Evolutionary conservation across 2,888 invertebrate genomes (phyloP).

Genomic region (Andricus quercusramuli): DNA sequence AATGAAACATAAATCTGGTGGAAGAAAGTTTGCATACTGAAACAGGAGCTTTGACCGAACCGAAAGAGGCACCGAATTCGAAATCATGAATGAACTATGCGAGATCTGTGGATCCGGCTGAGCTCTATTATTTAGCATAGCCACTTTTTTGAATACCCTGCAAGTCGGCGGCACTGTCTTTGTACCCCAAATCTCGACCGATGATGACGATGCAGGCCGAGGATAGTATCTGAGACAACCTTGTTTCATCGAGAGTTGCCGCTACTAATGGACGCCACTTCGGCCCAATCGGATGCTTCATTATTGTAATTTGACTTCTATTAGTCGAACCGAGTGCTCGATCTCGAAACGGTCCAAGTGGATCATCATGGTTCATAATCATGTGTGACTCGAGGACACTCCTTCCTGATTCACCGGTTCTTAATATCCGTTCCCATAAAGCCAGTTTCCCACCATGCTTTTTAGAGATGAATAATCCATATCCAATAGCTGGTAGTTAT

Average conservation of each 20-base stretch:
- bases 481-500: background rate
- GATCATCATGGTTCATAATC: constrained; percentile 60
- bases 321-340: constrained; percentile 58
- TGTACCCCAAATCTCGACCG: constrained; percentile 67
- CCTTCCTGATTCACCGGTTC: constrained; percentile 37
- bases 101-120: constrained; percentile 63
- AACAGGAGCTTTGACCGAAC: constrained; percentile 2
- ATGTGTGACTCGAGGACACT: constrained; percentile 48
- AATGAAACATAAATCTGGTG: background rate
- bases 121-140: constrained; percentile 78
- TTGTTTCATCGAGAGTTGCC: constrained; percentile 58
- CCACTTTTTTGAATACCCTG: constrained; percentile 73
- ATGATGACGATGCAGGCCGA: constrained; percentile 75
- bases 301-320: constrained; percentile 72
- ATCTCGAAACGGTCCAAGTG: constrained; percentile 50
- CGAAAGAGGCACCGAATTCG: constrained; percentile 66
- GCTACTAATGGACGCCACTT: constrained; percentile 71
- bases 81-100: constrained; percentile 73
- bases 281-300: constrained; percentile 66
- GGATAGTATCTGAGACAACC: constrained; percentile 55
- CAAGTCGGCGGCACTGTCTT: constrained; percentile 74
- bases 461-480: background rate
- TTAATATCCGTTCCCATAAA: constrained; percentile 25
- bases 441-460: background rate
- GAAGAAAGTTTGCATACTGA: background rate